A percentile compares a stretch with the other conserved stretches of the same genome.
Conservation (phyloP, 2,113 vertebrate genomes). For the Apodemus speciosus region DNA sequence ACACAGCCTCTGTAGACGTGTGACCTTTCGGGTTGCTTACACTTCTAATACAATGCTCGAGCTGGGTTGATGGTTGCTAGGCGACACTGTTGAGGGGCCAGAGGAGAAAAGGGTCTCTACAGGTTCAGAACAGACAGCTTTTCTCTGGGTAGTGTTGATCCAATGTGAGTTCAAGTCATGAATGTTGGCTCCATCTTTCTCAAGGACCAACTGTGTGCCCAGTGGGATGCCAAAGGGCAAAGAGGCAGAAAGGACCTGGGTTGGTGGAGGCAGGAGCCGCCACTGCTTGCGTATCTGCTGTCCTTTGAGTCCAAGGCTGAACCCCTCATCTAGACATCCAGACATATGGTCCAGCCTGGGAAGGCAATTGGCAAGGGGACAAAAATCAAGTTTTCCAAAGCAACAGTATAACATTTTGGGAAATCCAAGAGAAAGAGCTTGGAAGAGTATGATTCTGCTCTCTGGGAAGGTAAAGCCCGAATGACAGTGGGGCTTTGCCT, state of each 20-base stretch:
- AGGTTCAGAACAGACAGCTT: neutral
- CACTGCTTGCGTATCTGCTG: fast-evolving
- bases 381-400: neutral
- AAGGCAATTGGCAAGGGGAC: neutral
- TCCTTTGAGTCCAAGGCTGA: neutral
- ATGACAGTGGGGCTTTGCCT: too few species aligned
- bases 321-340: too few species aligned
- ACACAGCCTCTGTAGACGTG: neutral
- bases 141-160: neutral
- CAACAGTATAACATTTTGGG: neutral
- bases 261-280: neutral
- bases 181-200: neutral
- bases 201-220: neutral
- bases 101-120: neutral
- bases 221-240: neutral
- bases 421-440: neutral
- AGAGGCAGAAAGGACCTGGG: neutral
- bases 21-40: neutral
- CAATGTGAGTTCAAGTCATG: neutral
- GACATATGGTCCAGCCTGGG: neutral
- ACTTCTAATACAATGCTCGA: neutral
- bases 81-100: neutral
- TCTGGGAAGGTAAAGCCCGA: too few species aligned
- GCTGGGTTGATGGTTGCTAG: too few species aligned
- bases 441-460: neutral